Evolutionary conservation across 1,140 invertebrate species (phyloP), one percentile per base, ranked within the genome.

Genomic region (Lucilia sericata): DNA sequence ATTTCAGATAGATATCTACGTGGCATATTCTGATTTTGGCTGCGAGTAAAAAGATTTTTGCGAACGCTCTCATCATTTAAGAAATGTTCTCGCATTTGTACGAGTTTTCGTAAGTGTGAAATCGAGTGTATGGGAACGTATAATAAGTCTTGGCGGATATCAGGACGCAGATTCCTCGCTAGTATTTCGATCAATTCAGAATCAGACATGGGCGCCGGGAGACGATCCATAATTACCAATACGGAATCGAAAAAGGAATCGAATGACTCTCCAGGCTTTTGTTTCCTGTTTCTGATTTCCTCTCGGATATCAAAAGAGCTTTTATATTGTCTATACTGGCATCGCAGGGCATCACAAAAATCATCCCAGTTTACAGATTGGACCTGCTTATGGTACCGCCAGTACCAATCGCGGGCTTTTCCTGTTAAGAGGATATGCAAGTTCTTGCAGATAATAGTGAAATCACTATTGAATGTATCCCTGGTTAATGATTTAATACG

Each of bases 121-220:
- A n/a, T n/a, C n/a, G n/a, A n/a, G n/a, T n/a, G n/a, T n/a, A n/a
- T n/a, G n/a, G n/a, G n/a, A n/a, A n/a, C n/a, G n/a, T n/a, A n/a
- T n/a, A n/a, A n/a, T n/a, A n/a, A n/a, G n/a, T n/a, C n/a, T n/a
- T n/a, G n/a, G n/a, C n/a, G n/a, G n/a, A n/a, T n/a, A n/a, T n/a
- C n/a, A n/a, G n/a, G n/a, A 13, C 30, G 49, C 60, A 83, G 70
- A 74, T 83, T 83, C 13, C 82, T 10, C 13, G 5, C 5, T 14
- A 65, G n/a, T n/a, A n/a, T n/a, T 70, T 70, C 82, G 0, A 83
- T 83, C 9, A 83, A 25, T 36, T 83, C 82, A 13, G 49, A 60
- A 70, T 83, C 82, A 10, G 17, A n/a, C 19, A 83, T 21, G 2
- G 82, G 65, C 13, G n/a, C 47, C 2, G 82, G 65, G 25, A 83